Conservation (phyloP, 2,113 vertebrate species). For the Siphamia tubifer region DNA sequence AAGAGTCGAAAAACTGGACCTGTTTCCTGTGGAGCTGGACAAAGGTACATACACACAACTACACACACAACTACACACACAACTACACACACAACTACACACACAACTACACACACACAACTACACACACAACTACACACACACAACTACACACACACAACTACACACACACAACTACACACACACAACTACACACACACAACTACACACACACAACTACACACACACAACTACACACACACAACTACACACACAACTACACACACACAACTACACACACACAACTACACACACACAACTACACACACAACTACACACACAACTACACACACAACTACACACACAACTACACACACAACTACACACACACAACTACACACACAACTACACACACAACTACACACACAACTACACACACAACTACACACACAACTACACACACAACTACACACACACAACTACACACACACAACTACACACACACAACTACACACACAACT, state of each 20-base stretch:
- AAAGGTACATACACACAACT: conserved; percentile 83
- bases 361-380: no score
- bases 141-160: no score
- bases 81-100: neutral
- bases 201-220: neutral
- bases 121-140: neutral
- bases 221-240: neutral
- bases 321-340: no score
- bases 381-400: conserved; percentile 1
- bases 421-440: neutral
- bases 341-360: no score
- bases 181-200: conserved; percentile 4
- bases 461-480: no score
- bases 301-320: neutral
- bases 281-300: neutral
- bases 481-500: conserved; percentile 11
- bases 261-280: no score
- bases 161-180: no score
- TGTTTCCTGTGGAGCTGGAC: conserved; percentile 95
- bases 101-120: neutral
- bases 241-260: no score
- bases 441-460: no score
- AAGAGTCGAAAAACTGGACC: conserved; percentile 92
- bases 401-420: neutral
- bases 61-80: neutral